Evolutionary conservation across 2,113 vertebrate genomes (phyloP).

Genomic region (Lepus americanus): DNA sequence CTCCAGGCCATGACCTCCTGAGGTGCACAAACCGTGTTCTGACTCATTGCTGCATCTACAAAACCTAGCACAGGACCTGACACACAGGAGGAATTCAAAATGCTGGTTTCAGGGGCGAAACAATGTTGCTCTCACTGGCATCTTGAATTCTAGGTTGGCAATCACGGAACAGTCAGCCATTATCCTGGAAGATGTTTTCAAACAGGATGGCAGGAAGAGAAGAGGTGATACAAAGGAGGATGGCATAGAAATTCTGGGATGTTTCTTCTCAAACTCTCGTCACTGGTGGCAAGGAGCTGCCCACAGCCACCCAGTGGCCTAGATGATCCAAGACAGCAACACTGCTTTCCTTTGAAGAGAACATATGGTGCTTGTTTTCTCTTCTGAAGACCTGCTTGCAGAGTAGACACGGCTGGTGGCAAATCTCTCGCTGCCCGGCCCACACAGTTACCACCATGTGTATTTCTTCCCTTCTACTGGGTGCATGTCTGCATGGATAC

Average conservation of each 20-base stretch:
- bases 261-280: background rate
- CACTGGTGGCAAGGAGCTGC: background rate
- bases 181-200: background rate
- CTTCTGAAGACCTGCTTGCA: slow-evolving; percentile 48
- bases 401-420: slow-evolving; percentile 30
- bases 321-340: background rate
- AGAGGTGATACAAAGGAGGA: background rate
- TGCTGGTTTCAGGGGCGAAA: background rate
- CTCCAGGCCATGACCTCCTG: background rate
- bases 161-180: background rate
- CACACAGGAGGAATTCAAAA: background rate
- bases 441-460: background rate
- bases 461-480: background rate
- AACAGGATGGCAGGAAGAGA: background rate
- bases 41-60: background rate
- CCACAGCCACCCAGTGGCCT: background rate
- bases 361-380: slow-evolving; percentile 36
- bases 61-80: background rate
- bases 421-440: background rate
- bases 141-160: background rate
- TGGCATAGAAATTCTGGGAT: background rate
- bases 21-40: too few species aligned
- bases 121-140: background rate
- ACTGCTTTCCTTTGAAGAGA: background rate
- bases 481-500: background rate